A percentile compares a stretch with the other conserved stretches of the same genome.
Conservation (phyloP, 2,113 vertebrate species). For the Hemicordylus capensis region DNA sequence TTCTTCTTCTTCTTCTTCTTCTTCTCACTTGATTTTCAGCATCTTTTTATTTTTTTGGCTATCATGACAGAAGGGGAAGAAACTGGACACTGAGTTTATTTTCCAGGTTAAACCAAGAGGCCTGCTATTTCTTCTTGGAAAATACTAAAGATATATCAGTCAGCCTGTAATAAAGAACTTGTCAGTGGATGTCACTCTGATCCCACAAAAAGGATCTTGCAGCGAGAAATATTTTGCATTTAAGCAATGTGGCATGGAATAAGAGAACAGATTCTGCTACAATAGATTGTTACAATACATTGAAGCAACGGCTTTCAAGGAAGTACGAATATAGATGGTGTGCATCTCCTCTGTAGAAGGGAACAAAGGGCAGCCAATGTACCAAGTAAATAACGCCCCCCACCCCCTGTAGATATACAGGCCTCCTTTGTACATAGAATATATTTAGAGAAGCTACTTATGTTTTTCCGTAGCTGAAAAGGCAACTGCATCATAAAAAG, state of each 20-base stretch:
- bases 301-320: not conserved
- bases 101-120: not conserved
- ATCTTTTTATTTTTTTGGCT: not conserved
- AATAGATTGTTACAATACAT: not conserved
- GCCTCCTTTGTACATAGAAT: not conserved
- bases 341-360: not conserved
- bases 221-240: slow-evolving; percentile 2
- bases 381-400: not conserved
- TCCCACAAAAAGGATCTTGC: not conserved
- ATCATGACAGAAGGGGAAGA: not conserved
- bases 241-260: not conserved
- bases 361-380: not conserved
- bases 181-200: not conserved
- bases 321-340: not conserved
- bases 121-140: not conserved
- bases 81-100: not conserved
- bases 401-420: not conserved
- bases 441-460: not conserved
- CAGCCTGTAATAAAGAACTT: not conserved
- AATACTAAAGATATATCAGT: not conserved
- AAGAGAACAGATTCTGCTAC: not conserved
- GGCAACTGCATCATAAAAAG: not conserved
- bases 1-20: too few species aligned
- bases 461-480: not conserved
- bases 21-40: not conserved